Percentiles rank a stretch among this genome's conserved stretches.
Evolutionary conservation across 2,888 invertebrate genomes (phyloP).

Genomic region (Diloba caeruleocephala): DNA sequence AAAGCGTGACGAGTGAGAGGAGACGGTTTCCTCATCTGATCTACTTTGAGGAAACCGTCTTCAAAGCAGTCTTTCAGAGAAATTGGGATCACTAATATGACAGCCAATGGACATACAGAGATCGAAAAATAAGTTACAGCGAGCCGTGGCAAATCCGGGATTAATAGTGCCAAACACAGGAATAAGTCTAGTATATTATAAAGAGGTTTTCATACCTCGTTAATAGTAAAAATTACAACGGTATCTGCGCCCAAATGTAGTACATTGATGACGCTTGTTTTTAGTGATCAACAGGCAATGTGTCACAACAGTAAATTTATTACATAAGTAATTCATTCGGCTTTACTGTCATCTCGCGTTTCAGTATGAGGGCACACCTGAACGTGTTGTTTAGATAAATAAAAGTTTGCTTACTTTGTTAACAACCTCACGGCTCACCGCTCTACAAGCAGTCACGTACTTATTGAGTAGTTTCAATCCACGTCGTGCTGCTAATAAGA

Average conservation of each 20-base stretch:
- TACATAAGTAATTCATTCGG: no score
- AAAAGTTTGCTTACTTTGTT: conserved; percentile 33
- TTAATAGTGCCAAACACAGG: conserved; percentile 11
- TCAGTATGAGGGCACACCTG: background rate
- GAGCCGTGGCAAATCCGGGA: conserved; percentile 16
- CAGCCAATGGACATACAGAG: conserved; percentile 19
- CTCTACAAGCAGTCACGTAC: conserved; percentile 55
- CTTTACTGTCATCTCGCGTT: conserved; percentile 11
- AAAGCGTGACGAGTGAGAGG: no score
- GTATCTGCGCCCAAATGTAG: no score
- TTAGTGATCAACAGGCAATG: background rate
- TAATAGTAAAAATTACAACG: background rate
- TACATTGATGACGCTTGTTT: no score
- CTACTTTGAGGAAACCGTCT: background rate
- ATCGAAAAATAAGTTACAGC: conserved; percentile 9
- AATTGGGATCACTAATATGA: conserved; percentile 17
- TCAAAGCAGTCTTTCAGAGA: background rate
- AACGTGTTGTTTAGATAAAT: conserved; percentile 32
- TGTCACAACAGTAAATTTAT: no score
- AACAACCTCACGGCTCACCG: conserved; percentile 17
- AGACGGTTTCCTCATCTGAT: no score
- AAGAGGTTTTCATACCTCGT: conserved; percentile 12
- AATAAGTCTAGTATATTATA: conserved; percentile 16
- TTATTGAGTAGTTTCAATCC: conserved; percentile 55
- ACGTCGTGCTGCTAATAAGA: conserved; percentile 54